These are phyloP conservation scores for Varanus komodoensis DNA, from an alignment of 2,113 vertebrate species.

Conservation along the genomic window DNA sequence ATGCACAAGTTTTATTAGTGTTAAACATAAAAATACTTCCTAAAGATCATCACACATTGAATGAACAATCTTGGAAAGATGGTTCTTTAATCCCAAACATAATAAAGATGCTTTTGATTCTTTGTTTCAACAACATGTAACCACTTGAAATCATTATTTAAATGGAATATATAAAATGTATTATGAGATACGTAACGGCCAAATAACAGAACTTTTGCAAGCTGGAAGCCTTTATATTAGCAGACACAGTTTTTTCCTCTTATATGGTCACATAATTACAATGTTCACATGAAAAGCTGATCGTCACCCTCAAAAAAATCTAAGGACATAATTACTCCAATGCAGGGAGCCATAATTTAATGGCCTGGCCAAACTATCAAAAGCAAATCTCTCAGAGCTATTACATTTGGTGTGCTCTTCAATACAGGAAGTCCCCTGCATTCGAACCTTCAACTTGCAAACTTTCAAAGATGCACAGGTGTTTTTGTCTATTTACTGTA, in stretches of 20 bases:
- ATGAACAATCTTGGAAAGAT: rapidly evolving
- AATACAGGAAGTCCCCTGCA: too few relatives aligned
- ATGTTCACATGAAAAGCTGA: background rate
- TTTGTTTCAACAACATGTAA: rapidly evolving
- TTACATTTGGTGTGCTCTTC: background rate
- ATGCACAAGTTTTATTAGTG: conserved; percentile 39
- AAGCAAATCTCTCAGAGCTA: rapidly evolving
- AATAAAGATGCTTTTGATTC: background rate
- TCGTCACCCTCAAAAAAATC: background rate
- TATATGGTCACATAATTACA: too few relatives aligned
- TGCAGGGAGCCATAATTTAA: background rate
- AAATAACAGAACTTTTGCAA: background rate
- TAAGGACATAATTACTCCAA: background rate
- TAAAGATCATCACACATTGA: background rate
- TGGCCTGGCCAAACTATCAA: rapidly evolving
- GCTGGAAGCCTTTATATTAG: background rate
- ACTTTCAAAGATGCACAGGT: too few relatives aligned
- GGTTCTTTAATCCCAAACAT: conserved; percentile 17
- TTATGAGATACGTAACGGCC: rapidly evolving
- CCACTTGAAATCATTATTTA: rapidly evolving
- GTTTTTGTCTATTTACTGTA: too few relatives aligned
- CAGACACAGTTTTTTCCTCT: too few relatives aligned
- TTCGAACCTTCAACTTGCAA: too few relatives aligned
- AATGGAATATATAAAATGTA: background rate
- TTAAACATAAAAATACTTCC: rapidly evolving